Evolutionary conservation across 23 tunicate species (phyloP).

Genomic region (Halocynthia aurantium): DNA sequence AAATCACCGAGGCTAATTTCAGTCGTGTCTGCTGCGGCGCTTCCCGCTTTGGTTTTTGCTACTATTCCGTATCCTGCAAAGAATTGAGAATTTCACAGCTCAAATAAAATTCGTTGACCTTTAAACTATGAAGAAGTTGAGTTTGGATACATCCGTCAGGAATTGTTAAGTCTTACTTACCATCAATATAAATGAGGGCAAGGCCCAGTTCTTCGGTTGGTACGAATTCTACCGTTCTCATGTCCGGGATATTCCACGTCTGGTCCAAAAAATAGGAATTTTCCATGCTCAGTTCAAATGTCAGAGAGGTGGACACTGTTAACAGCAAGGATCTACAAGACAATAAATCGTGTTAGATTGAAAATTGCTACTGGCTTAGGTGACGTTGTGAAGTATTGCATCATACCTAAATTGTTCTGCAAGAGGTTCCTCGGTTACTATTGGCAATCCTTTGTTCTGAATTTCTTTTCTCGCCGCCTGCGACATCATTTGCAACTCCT

Average conservation of each 20-base stretch:
- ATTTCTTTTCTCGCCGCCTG: no score
- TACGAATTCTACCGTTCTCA: conserved; percentile 58
- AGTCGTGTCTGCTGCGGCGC: conserved; percentile 47
- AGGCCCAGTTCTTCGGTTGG: conserved; percentile 76
- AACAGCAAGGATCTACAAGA: conserved; percentile 52
- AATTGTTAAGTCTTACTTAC: conserved; percentile 8
- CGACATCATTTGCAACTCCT: background rate
- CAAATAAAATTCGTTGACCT: background rate
- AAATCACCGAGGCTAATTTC: conserved; percentile 68
- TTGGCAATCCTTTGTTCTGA: conserved; percentile 22
- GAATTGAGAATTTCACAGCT: background rate
- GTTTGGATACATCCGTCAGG: no score
- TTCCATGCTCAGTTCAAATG: conserved; percentile 44
- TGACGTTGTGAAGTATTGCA: background rate
- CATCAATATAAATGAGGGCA: conserved; percentile 51
- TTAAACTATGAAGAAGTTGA: background rate
- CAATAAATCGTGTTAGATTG: background rate
- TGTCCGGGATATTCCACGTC: conserved; percentile 61
- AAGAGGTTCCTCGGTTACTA: conserved; percentile 54
- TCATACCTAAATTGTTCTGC: conserved; percentile 75
- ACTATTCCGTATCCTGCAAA: conserved; percentile 66
- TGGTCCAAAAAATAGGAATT: conserved; percentile 74
- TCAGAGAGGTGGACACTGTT: conserved; percentile 53
- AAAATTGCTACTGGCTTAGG: background rate
- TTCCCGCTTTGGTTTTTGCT: conserved; percentile 45